Conservation (phyloP, 1,140 invertebrate genomes). For the Probaryconus sp. region DNA sequence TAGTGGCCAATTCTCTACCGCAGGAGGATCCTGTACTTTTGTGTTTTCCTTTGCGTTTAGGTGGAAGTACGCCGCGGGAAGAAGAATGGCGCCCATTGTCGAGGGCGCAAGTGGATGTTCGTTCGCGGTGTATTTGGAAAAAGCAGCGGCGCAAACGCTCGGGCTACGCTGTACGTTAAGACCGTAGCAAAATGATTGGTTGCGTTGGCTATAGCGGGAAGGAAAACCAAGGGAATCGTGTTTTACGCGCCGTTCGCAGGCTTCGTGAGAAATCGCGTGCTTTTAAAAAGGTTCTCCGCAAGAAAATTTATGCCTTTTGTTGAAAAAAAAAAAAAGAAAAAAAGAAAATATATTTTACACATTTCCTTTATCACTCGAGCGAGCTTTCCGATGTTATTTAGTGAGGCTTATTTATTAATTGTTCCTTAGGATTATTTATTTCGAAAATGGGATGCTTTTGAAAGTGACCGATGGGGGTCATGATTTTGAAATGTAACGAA, state of each 20-base stretch:
- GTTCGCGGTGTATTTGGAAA: conserved; percentile 42
- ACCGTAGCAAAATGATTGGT: conserved; percentile 59
- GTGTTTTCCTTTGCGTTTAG: conserved; percentile 50
- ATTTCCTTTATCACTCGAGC: conserved; percentile 30
- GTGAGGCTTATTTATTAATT: conserved; percentile 19
- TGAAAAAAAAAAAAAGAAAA: too few relatives aligned
- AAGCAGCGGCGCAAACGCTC: conserved; percentile 15
- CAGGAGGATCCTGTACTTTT: conserved; percentile 48
- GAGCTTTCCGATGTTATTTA: conserved; percentile 7
- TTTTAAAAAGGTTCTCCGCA: conserved; percentile 51
- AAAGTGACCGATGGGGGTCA: too few relatives aligned
- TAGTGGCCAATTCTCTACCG: conserved; percentile 45
- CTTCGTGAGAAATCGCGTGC: conserved; percentile 54
- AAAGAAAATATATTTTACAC: conserved; percentile 50
- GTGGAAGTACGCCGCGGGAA: conserved; percentile 33
- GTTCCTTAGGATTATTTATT: too few relatives aligned
- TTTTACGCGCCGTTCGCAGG: conserved; percentile 51
- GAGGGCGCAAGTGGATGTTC: conserved; percentile 41
- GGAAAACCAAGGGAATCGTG: conserved; percentile 44
- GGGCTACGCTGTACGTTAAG: conserved; percentile 27
- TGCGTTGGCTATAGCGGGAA: conserved; percentile 37
- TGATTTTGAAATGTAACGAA: too few relatives aligned
- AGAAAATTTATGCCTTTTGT: conserved; percentile 43
- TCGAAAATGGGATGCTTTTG: too few relatives aligned
- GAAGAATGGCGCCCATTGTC: conserved; percentile 53